Conservation (phyloP, 2,113 vertebrate species). For the Perca fluviatilis region DNA sequence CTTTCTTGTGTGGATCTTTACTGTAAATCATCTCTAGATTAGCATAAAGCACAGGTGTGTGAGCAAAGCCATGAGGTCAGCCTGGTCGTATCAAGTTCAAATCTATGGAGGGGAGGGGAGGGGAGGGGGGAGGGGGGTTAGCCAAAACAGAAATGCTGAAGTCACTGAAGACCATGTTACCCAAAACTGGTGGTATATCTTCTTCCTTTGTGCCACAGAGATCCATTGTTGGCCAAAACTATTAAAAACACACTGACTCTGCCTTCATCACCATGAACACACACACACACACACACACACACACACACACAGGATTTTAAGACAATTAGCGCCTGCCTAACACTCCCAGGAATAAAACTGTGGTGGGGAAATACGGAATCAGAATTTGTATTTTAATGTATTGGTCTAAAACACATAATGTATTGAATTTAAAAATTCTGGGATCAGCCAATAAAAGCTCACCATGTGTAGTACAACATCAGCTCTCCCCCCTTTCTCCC, state of each 20-base stretch:
- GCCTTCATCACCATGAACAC: background rate
- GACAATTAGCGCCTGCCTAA: background rate
- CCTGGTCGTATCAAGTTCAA: conserved; percentile 12
- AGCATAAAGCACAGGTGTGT: conserved; percentile 43
- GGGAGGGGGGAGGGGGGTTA: too few species aligned
- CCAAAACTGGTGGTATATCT: too few species aligned
- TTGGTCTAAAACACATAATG: conserved; percentile 5
- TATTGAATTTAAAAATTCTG: conserved; percentile 9
- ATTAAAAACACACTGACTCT: too few species aligned
- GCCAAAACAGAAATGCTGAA: too few species aligned
- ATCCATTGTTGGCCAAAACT: too few species aligned
- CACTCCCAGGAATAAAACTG: background rate
- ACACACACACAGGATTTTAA: background rate
- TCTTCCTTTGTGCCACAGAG: too few species aligned
- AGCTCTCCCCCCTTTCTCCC: background rate
- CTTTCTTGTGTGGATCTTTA: background rate
- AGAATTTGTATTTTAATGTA: background rate
- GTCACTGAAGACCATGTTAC: too few species aligned
- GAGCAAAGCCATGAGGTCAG: conserved; percentile 46
- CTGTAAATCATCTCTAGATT: conserved; percentile 9
- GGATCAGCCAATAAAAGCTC: conserved; percentile 3
- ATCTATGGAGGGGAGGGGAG: background rate
- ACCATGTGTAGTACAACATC: background rate
- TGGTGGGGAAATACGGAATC: background rate
- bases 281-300: background rate